These are phyloP conservation scores for Acanthornis magna DNA, from an alignment of 2,797 vertebrate genomes.

Conservation along the genomic window DNA sequence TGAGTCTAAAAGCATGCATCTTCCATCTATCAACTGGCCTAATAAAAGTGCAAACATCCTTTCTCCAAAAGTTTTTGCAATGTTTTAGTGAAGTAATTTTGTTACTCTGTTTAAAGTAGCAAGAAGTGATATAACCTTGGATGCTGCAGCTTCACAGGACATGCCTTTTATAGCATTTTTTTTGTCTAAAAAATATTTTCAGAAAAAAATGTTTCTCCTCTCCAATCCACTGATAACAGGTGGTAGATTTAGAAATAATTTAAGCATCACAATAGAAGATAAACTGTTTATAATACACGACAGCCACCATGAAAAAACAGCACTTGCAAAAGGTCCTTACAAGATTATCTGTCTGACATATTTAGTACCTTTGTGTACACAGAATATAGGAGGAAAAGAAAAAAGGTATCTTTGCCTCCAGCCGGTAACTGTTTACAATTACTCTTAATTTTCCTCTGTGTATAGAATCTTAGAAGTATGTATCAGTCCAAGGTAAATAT, in stretches of 20 bases:
- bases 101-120: background rate
- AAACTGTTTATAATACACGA: background rate
- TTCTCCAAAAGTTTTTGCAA: background rate
- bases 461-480: background rate
- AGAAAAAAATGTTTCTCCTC: background rate
- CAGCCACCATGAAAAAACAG: conserved; percentile 9
- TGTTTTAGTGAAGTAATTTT: conserved; percentile 2
- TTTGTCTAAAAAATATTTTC: background rate
- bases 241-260: conserved; percentile 33
- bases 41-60: conserved; percentile 8
- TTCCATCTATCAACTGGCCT: background rate
- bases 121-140: background rate
- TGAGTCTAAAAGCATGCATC: background rate
- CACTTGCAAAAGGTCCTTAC: background rate
- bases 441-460: background rate
- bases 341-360: background rate
- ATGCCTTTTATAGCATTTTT: background rate
- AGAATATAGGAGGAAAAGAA: background rate
- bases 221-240: background rate
- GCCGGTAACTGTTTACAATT: background rate
- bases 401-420: background rate
- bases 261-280: conserved; percentile 4
- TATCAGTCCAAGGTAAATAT: background rate
- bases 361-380: background rate
- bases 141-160: background rate